A percentile compares a stretch with the other conserved stretches of the same genome.
phyloP scores from a whole-genome alignment of 2,797 vertebrate genomes.

The Agapornis canus region DNA sequence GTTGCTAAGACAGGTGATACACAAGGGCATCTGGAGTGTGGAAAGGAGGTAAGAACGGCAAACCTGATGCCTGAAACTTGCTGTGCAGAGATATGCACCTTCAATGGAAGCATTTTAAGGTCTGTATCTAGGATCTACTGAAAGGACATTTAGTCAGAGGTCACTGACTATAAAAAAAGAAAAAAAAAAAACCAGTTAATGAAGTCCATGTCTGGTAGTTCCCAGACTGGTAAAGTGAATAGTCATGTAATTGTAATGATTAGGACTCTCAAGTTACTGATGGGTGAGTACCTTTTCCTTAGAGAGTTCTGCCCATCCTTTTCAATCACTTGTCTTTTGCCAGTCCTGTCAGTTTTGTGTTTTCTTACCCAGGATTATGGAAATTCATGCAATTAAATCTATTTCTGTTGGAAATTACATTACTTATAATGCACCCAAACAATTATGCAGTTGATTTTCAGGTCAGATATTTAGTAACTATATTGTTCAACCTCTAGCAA shows the following conservation, averaged over 20 bases:
- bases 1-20: not conserved
- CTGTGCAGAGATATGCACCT: accelerated
- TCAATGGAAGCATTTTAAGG: not conserved
- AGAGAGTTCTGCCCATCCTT: not conserved
- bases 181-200: not conserved
- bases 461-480: not conserved
- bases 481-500: not conserved
- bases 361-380: not conserved
- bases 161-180: not conserved
- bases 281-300: not conserved
- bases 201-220: not conserved
- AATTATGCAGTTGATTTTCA: not conserved
- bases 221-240: not conserved
- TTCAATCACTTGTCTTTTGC: not conserved
- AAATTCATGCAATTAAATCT: not conserved
- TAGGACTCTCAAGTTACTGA: not conserved
- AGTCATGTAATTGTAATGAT: not conserved
- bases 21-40: not conserved
- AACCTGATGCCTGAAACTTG: not conserved
- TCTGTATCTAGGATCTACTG: not conserved
- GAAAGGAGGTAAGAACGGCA: not conserved
- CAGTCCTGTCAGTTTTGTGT: not conserved
- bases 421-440: not conserved
- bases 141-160: not conserved
- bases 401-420: not conserved